These are phyloP conservation scores for Julus scandinavius DNA, from an alignment of 2,888 invertebrate genomes.

Conservation along the genomic window DNA sequence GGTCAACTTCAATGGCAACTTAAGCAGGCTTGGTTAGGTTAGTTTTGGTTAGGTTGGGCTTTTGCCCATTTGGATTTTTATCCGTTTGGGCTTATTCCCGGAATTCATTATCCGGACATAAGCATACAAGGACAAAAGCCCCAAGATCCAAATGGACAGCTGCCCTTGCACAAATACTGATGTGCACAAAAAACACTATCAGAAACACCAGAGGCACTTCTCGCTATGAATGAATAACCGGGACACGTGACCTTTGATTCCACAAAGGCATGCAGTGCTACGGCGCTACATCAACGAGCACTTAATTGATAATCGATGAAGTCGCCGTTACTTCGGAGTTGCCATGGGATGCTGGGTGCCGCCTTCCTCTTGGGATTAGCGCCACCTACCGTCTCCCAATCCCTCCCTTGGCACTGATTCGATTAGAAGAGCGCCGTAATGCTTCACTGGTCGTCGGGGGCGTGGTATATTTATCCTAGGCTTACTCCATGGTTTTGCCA, in stretches of 20 bases:
- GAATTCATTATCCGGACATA: too few species aligned
- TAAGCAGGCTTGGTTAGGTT: too few species aligned
- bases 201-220: not conserved
- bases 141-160: too few species aligned
- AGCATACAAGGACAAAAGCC: too few species aligned
- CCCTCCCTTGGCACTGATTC: not conserved
- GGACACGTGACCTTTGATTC: not conserved
- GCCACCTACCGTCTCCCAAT: not conserved
- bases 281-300: not conserved
- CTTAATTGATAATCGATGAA: not conserved
- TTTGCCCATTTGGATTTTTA: too few species aligned
- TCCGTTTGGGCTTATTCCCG: too few species aligned
- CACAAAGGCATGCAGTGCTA: not conserved
- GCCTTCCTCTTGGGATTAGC: slow-evolving; percentile 27
- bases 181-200: too few species aligned
- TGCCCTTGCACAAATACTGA: too few species aligned
- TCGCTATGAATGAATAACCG: not conserved
- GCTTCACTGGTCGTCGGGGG: not conserved
- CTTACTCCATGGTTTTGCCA: not conserved
- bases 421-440: not conserved
- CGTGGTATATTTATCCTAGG: not conserved
- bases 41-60: too few species aligned
- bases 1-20: not conserved
- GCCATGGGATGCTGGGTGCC: not conserved
- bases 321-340: not conserved